Evolutionary conservation across 2,888 invertebrate species (phyloP).

Genomic region (Eretmocerus hayati): DNA sequence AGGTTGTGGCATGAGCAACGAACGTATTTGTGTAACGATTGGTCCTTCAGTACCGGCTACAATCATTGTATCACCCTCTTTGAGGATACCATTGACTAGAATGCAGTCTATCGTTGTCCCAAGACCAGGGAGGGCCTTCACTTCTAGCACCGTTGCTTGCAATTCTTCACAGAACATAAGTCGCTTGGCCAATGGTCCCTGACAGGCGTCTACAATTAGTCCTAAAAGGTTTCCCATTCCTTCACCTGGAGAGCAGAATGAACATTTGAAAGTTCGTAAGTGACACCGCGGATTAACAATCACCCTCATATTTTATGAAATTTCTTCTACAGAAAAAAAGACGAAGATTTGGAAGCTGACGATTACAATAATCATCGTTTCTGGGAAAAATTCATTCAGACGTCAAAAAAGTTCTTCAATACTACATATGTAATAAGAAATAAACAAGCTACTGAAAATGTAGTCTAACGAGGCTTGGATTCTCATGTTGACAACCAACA

Average conservation of each 20-base stretch:
- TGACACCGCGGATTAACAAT: too few relatives aligned
- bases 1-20: conserved; percentile 95
- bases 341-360: too few relatives aligned
- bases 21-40: conserved; percentile 93
- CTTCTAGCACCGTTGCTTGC: conserved; percentile 79
- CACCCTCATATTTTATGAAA: too few relatives aligned
- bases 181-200: conserved; percentile 79
- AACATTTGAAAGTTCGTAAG: too few relatives aligned
- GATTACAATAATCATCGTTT: too few relatives aligned
- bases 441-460: too few relatives aligned
- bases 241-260: conserved; percentile 59
- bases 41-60: conserved; percentile 98
- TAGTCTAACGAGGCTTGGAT: too few relatives aligned
- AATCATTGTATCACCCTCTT: conserved; percentile 89
- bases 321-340: too few relatives aligned
- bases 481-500: too few relatives aligned
- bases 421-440: too few relatives aligned
- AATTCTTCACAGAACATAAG: conserved; percentile 89
- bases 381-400: too few relatives aligned
- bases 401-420: too few relatives aligned
- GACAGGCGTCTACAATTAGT: conserved; percentile 87
- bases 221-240: conserved; percentile 97
- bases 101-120: conserved; percentile 99
- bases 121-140: conserved; percentile 92
- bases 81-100: conserved; percentile 90